Evolutionary conservation across 2,797 vertebrate genomes (phyloP).

Genomic region (Macropus fuliginosus): DNA sequence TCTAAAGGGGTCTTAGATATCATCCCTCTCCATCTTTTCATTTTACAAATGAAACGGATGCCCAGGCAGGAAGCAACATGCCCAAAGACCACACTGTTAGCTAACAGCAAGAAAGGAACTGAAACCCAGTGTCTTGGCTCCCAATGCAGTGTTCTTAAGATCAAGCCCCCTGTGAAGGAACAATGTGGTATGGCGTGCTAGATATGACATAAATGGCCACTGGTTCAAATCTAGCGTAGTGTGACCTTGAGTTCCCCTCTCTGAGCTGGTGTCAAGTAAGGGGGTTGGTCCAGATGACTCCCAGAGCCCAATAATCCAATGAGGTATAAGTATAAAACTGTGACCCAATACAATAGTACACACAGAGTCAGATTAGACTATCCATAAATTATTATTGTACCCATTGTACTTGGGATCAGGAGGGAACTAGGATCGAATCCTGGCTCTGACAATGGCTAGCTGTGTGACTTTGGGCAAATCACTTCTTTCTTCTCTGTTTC

Average conservation of each 20-base stretch:
- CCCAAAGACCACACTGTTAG: background rate
- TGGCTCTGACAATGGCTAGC: background rate
- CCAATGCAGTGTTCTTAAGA: too few relatives aligned
- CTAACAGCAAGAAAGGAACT: background rate
- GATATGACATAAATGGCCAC: background rate
- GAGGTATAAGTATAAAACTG: too few relatives aligned
- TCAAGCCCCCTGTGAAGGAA: background rate
- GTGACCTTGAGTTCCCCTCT: background rate
- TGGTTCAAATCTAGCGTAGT: background rate
- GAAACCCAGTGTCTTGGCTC: background rate
- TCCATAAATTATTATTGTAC: too few relatives aligned
- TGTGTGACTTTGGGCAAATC: background rate
- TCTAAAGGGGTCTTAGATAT: background rate
- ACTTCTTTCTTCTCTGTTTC: too few relatives aligned
- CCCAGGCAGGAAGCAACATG: background rate
- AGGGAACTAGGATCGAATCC: background rate
- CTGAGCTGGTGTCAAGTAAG: background rate
- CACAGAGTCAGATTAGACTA: too few relatives aligned
- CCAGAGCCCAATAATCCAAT: too few relatives aligned
- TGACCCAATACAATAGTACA: too few relatives aligned
- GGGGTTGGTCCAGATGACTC: background rate
- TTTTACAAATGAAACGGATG: constrained; percentile 5
- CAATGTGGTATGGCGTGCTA: too few relatives aligned
- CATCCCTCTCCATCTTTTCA: background rate
- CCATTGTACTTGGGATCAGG: too few relatives aligned